Base-by-base conservation (phyloP, 2,113 vertebrate species). In the Pseudolaguvia tuberculata region DNA sequence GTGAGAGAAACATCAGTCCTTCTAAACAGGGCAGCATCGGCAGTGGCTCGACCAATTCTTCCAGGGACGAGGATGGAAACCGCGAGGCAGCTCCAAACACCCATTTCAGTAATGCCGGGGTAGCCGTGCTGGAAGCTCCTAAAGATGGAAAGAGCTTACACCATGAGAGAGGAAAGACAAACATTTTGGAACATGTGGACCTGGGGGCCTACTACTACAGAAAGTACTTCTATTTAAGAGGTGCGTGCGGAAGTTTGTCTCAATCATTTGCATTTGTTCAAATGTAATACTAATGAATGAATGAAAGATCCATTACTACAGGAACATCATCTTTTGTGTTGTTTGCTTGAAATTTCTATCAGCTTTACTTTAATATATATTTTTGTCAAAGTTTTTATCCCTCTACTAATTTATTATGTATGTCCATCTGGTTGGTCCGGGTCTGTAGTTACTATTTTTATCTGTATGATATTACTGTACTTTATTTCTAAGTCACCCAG, bases 151-250 rank as follows among this genome's bases (percentile, higher is more conserved):
- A 94, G 67, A 88, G 95, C 80, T 87, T 94, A 76, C 94, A 98
- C 62, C 88, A 93, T 2, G 97, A 99, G 77, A 87, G 94, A 78
- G 94, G 93, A 80, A 99, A 99, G 79, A 91, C 94, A 79, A 96
- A 98, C 82, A 94, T 95, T 0, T 90, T 99, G 82, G 97, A 99
- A 75, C 97, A 99, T 0, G 93, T 98, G 81, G 96, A 99, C 82
- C 94, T 96, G 0, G 97, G 96, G 11, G 91, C 95, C 57, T 99
- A 98, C 89, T 99, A 96, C 85, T 99, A 96, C 75, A 83, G 96
- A 76, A 99, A 98, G 81, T 94, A 94, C 88, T 99, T 99, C 87
- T 96, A 95, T 85, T 94, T 98, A 84, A 96, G 98, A 92, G 97
- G 97, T 99, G 87, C 88, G 91, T 50, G 62, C 10, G 21, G 1